phyloP scores from a whole-genome alignment of 23 tunicate genomes.

The Diplosoma virens region DNA sequence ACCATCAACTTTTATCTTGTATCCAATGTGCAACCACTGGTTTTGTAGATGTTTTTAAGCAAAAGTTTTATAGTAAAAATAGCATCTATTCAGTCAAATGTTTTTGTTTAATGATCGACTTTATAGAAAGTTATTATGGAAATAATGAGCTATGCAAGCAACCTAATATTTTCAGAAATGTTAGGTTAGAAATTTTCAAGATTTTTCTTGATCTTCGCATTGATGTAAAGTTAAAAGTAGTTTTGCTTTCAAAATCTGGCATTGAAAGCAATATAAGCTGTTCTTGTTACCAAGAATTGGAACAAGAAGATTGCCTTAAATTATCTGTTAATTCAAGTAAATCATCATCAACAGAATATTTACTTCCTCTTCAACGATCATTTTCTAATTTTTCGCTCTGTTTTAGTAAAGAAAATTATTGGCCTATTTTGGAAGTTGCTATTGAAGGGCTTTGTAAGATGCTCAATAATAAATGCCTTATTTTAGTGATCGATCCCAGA shows the following conservation, averaged over 20 bases:
- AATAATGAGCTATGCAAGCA: constrained; percentile 1
- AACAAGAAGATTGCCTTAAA: neutral
- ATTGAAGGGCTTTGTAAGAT: constrained; percentile 28
- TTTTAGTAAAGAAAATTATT: constrained; percentile 49
- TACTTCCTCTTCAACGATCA: constrained; percentile 24
- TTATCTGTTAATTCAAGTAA: neutral
- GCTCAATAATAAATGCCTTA: constrained; percentile 46
- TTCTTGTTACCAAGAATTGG: neutral
- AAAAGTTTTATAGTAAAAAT: constrained; percentile 25
- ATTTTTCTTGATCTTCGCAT: constrained; percentile 30
- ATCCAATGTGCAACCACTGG: constrained; percentile 26
- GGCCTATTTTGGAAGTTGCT: constrained; percentile 55
- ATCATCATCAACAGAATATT: neutral
- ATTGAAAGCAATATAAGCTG: neutral
- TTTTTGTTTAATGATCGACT: constrained; percentile 12
- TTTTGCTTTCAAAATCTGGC: neutral
- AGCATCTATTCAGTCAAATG: constrained; percentile 11
- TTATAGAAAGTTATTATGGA: constrained; percentile 36
- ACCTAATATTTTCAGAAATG: constrained; percentile 27
- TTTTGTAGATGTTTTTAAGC: constrained; percentile 8
- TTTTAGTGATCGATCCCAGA: neutral
- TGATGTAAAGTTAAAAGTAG: constrained; percentile 5
- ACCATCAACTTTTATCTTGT: neutral
- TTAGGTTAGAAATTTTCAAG: constrained; percentile 10
- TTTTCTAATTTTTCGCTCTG: constrained; percentile 47